A percentile compares a stretch with the other conserved stretches of the same genome.
Conservation (phyloP, 2,888 invertebrate species). For the Agrotis clavis region DNA sequence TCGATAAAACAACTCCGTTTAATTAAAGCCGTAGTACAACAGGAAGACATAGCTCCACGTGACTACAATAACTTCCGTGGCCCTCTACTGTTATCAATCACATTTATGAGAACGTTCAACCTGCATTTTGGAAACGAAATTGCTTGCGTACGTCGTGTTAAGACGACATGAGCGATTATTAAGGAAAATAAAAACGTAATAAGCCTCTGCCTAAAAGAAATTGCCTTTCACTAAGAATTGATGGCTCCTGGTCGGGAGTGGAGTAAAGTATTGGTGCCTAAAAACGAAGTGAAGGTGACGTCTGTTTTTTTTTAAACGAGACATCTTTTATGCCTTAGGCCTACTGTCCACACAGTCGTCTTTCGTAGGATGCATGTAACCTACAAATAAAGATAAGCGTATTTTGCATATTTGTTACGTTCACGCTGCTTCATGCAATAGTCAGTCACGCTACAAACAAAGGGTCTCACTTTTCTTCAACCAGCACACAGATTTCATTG, state of each 20-base stretch:
- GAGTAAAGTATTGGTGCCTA: constrained; percentile 4
- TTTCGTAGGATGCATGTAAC: too few species aligned
- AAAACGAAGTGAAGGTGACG: too few species aligned
- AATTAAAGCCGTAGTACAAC: not conserved
- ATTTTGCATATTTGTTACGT: too few species aligned
- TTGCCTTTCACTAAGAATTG: constrained; percentile 10
- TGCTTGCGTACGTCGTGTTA: constrained; percentile 11
- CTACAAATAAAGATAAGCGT: too few species aligned
- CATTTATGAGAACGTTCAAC: constrained; percentile 20
- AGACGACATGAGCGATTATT: constrained; percentile 23
- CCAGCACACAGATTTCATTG: too few species aligned
- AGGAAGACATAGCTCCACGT: not conserved
- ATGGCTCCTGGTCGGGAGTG: not conserved
- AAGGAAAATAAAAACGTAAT: constrained; percentile 40
- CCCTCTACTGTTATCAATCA: constrained; percentile 17
- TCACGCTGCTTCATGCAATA: too few species aligned
- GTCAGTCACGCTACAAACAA: too few species aligned
- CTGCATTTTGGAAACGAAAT: constrained; percentile 37
- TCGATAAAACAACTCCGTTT: too few species aligned
- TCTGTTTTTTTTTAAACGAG: too few species aligned
- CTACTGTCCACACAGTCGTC: too few species aligned
- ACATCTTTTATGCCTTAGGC: too few species aligned
- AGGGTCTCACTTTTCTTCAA: too few species aligned
- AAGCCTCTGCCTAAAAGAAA: constrained; percentile 26
- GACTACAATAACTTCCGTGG: not conserved